Conservation (phyloP, 2,888 invertebrate genomes). For the Colletes collaris region DNA sequence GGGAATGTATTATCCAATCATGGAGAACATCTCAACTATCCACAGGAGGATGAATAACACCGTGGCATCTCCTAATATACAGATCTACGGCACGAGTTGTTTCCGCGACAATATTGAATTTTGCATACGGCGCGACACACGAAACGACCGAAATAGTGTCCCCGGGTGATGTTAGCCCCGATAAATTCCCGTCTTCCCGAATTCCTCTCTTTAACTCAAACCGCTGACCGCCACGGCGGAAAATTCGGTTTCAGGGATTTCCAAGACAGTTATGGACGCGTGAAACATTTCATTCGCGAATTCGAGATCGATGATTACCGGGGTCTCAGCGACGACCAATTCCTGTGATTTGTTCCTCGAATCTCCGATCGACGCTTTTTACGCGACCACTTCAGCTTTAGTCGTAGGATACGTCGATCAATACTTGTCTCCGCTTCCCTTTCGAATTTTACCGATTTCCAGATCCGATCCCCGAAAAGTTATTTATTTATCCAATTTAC, state of each 20-base stretch:
- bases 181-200: slow-evolving; percentile 12
- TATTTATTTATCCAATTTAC: too few species aligned
- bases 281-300: not conserved
- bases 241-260: not conserved
- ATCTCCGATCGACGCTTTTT: too few species aligned
- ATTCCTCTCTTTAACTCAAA: not conserved
- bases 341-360: too few species aligned
- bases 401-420: too few species aligned
- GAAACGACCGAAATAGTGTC: slow-evolving; percentile 30
- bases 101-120: slow-evolving; percentile 13
- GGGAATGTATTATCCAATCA: slow-evolving; percentile 41
- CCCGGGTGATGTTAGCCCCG: slow-evolving; percentile 19
- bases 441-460: too few species aligned
- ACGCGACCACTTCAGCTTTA: too few species aligned
- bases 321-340: too few species aligned
- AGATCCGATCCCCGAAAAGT: not conserved
- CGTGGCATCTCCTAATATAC: slow-evolving; percentile 27
- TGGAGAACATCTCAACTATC: slow-evolving; percentile 17
- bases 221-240: not conserved
- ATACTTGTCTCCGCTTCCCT: too few species aligned
- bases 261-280: not conserved
- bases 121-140: slow-evolving; percentile 11
- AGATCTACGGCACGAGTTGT: slow-evolving; percentile 2
- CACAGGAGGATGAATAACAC: slow-evolving; percentile 31
- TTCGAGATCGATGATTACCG: not conserved